Evolutionary conservation across 1,140 invertebrate genomes (phyloP).

Genomic region (Chrysoperla carnea): DNA sequence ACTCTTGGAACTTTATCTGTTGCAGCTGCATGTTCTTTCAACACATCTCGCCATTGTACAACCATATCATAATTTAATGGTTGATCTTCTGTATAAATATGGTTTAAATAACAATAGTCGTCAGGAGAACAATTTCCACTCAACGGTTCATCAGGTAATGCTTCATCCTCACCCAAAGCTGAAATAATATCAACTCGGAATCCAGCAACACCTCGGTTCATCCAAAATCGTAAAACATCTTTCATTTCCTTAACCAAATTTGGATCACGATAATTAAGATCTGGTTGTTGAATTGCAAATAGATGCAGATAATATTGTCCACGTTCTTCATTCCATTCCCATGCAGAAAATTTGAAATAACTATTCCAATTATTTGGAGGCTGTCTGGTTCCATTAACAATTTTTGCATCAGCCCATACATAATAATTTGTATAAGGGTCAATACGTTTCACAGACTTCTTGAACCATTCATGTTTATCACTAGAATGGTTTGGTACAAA

Average conservation of each 20-base stretch:
- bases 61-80: conserved; percentile 40
- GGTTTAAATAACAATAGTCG: conserved; percentile 35
- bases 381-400: conserved; percentile 18
- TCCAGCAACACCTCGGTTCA: conserved; percentile 56
- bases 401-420: conserved; percentile 46
- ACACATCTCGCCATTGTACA: conserved; percentile 36
- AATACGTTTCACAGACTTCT: conserved; percentile 35
- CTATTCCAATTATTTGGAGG: conserved; percentile 68
- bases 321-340: conserved; percentile 40
- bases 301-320: conserved; percentile 62
- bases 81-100: conserved; percentile 42
- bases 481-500: conserved; percentile 77
- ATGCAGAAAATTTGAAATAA: conserved; percentile 39
- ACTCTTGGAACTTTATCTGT: conserved; percentile 12
- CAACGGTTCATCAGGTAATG: conserved; percentile 32
- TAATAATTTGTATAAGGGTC: conserved; percentile 56
- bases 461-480: conserved; percentile 62
- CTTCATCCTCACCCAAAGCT: conserved; percentile 35
- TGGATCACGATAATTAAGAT: conserved; percentile 48
- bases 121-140: conserved; percentile 20
- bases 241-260: conserved; percentile 38
- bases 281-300: conserved; percentile 50
- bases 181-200: conserved; percentile 52
- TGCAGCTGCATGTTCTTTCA: conserved; percentile 31
- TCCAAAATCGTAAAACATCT: conserved; percentile 53